Conservation (phyloP, 2,797 vertebrate genomes). For the Gouania willdenowi region DNA sequence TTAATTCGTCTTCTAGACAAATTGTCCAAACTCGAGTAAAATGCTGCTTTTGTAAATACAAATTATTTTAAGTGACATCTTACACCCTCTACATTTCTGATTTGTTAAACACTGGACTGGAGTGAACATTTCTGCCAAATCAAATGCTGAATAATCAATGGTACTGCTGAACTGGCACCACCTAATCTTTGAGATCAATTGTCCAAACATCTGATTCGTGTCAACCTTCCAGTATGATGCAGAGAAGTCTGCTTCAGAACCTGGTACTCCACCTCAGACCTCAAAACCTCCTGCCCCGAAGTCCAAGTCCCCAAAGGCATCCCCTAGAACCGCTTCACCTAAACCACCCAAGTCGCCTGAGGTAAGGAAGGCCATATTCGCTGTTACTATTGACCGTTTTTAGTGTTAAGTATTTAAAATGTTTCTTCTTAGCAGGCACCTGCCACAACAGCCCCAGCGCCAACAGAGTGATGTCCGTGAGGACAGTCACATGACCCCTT, state of each 20-base stretch:
- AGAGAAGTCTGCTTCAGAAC: conserved; percentile 66
- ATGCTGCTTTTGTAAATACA: too few relatives aligned
- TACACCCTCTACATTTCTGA: too few relatives aligned
- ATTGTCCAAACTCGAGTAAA: too few relatives aligned
- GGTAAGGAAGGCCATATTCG: conserved; percentile 26
- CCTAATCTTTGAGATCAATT: too few relatives aligned
- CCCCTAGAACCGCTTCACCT: conserved; percentile 46
- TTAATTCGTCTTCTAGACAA: too few relatives aligned
- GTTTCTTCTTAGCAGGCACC: conserved; percentile 34
- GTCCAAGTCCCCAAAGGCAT: conserved; percentile 36
- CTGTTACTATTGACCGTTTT: rapidly evolving
- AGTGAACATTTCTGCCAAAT: too few relatives aligned
- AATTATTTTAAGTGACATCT: too few relatives aligned
- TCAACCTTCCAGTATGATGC: conserved; percentile 54
- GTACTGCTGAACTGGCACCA: too few relatives aligned
- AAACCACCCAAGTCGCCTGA: conserved; percentile 38
- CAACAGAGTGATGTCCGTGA: conserved; percentile 58
- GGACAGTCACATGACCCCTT: conserved; percentile 48
- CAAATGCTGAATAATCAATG: too few relatives aligned
- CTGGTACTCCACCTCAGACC: conserved; percentile 53
- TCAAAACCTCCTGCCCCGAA: conserved; percentile 54
- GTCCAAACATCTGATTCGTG: too few relatives aligned
- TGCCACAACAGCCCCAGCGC: conserved; percentile 38
- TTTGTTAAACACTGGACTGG: too few relatives aligned
- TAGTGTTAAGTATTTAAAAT: neutral